Evolutionary conservation across 2,888 invertebrate species (phyloP).

Genomic region (Panzeria rudis): DNA sequence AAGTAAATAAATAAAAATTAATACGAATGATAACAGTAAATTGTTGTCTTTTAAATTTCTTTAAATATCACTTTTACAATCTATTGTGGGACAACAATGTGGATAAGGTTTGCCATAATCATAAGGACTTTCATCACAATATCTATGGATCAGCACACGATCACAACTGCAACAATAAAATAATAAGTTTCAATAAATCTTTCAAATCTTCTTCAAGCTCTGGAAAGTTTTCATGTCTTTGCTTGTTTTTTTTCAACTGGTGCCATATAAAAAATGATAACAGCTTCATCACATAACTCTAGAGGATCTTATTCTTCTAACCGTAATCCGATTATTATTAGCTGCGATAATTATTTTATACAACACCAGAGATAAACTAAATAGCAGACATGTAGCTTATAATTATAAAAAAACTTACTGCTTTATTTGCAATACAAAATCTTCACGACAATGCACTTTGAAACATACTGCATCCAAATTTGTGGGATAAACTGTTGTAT

Average conservation of each 20-base stretch:
- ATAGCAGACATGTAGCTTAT: background rate
- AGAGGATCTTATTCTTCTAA: background rate
- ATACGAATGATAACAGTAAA: background rate
- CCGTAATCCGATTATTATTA: too few species aligned
- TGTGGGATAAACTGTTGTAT: conserved; percentile 74
- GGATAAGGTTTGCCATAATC: conserved; percentile 77
- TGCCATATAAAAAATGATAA: background rate
- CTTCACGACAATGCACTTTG: conserved; percentile 76
- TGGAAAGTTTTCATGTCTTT: background rate
- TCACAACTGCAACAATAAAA: conserved; percentile 75
- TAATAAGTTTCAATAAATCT: background rate
- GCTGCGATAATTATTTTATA: too few species aligned
- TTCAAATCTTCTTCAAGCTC: background rate
- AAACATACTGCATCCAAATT: conserved; percentile 74
- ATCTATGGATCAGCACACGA: conserved; percentile 60
- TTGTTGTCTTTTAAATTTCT: background rate
- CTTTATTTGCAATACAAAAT: conserved; percentile 77
- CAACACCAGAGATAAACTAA: background rate
- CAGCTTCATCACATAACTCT: background rate
- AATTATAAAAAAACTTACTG: conserved; percentile 75
- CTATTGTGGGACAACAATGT: conserved; percentile 72
- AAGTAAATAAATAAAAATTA: background rate
- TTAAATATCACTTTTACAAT: conserved; percentile 52
- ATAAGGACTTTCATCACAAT: conserved; percentile 73
- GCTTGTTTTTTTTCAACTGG: background rate